A percentile compares a stretch with the other conserved stretches of the same genome.
phyloP scores from a whole-genome alignment of 2,888 invertebrate species.

The Nomada fabriciana region DNA sequence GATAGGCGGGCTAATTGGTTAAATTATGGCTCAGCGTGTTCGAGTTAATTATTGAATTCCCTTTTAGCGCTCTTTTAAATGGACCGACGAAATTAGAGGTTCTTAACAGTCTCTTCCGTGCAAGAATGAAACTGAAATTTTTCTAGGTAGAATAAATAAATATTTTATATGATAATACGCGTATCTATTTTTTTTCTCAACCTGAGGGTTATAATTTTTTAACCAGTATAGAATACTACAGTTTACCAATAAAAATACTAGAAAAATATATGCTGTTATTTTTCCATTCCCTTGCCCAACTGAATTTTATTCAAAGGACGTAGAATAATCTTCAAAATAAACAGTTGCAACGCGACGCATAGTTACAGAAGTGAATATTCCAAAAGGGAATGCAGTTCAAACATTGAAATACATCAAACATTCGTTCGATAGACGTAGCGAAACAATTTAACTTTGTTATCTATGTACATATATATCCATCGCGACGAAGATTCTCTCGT shows the following conservation, averaged over 20 bases:
- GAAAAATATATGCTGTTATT: too few relatives aligned
- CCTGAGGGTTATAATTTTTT: too few relatives aligned
- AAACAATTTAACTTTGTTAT: conserved; percentile 7
- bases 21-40: background rate
- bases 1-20: conserved; percentile 2
- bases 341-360: too few relatives aligned
- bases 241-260: too few relatives aligned
- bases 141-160: too few relatives aligned
- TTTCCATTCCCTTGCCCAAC: too few relatives aligned
- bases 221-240: too few relatives aligned
- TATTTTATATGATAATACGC: too few relatives aligned
- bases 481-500: background rate
- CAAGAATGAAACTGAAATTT: too few relatives aligned
- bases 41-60: background rate
- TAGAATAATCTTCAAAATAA: too few relatives aligned
- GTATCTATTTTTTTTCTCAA: too few relatives aligned
- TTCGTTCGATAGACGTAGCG: background rate
- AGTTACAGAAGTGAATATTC: background rate
- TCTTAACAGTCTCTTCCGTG: background rate
- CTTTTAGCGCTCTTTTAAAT: background rate
- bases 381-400: background rate
- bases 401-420: background rate
- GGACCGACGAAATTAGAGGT: background rate
- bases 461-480: background rate
- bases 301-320: too few relatives aligned